Evolutionary conservation across 2,888 invertebrate genomes (phyloP), one percentile per base, ranked within the genome.

Genomic region (Macrophya annulata): DNA sequence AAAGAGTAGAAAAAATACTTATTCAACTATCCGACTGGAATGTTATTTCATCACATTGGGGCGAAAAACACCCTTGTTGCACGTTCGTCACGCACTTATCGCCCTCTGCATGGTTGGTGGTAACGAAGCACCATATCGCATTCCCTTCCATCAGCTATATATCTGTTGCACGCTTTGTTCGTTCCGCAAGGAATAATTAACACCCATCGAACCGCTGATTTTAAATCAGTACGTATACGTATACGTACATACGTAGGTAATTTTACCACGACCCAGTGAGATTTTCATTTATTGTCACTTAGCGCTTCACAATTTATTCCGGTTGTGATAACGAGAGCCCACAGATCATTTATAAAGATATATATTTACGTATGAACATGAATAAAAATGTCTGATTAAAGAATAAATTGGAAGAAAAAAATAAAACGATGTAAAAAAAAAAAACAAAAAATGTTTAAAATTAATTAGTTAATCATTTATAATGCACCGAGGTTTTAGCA

Each of bases 71-170:
- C 59, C 62, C 81, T 43, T 62, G 81, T 8, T 62, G 62, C 62
- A 81, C 62, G 62, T 81, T 81, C 59, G 62, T 81, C 62, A 81
- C 81, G 43, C 77, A 77, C 77, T 77, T 77, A 77, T 77, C 77
- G 77, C 51, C 55, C 51, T 51, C 37, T 77, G 51, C 51, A 55
- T 77, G 48, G 77, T 77, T 55, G 21, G 77, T 10, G 55, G 51
- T 77, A 77, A 55, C 77, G 77, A 77, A 77, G 9, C 51, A 55
- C 77, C 77, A 55, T 77, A 77, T 77, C 77, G 77, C 77, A 48
- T 55, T 77, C 55, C 55, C 77, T 77, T 51, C 77, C 37, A 37
- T 77, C 48, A 77, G 31, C 31, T 17, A 31, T 51, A 31, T 51
- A 77, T 51, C 45, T 77, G 51, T 12, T 25, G 31, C 55, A 77